Percentiles rank a stretch among this genome's conserved stretches.
Conservation (phyloP, 2,888 invertebrate genomes). For the Myopa testacea region DNA sequence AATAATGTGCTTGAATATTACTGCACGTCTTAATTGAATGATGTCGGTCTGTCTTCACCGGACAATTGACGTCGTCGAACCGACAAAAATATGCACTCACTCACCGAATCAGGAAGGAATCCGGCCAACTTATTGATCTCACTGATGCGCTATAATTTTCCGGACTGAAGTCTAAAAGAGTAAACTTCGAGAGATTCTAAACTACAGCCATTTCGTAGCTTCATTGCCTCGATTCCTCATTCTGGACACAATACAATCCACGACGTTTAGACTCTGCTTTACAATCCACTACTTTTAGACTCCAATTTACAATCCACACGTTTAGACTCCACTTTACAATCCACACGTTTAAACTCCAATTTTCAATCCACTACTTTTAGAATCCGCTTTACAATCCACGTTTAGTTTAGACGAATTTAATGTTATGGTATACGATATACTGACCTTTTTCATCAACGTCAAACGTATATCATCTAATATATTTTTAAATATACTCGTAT, state of each 20-base stretch:
- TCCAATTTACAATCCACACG: neutral
- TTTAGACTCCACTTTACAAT: no score
- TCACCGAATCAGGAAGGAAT: neutral
- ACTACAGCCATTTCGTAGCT: no score
- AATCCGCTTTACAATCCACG: neutral
- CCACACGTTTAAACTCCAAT: neutral
- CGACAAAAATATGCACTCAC: neutral
- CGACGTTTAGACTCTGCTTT: no score
- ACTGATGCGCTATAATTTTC: neutral
- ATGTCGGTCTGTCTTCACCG: neutral
- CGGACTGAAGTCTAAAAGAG: no score
- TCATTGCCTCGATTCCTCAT: no score
- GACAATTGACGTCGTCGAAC: neutral
- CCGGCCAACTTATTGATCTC: neutral
- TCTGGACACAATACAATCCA: no score
- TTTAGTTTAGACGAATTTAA: neutral
- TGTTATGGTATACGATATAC: no score
- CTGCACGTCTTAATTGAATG: conserved; percentile 35
- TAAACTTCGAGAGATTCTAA: no score
- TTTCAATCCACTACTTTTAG: no score
- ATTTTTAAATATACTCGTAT: no score
- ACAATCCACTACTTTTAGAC: neutral
- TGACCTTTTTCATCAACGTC: no score
- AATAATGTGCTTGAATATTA: conserved; percentile 16
- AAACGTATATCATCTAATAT: no score